Percentiles rank a stretch among this genome's conserved stretches.
These are phyloP conservation scores for Zosterops lateralis DNA, from an alignment of 2,113 vertebrate species.

Conservation along the genomic window DNA sequence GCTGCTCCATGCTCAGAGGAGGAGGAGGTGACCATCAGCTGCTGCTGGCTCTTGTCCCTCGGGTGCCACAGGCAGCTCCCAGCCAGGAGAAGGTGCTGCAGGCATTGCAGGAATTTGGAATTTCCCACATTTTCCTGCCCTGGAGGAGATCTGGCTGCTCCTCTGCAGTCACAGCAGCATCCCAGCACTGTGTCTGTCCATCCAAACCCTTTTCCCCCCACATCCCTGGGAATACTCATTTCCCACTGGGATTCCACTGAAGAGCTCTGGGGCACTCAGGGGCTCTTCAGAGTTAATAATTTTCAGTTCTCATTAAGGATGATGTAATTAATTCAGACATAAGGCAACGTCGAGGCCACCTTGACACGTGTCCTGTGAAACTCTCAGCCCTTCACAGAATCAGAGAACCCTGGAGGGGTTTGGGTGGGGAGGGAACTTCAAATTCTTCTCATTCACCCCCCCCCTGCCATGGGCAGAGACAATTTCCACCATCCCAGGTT, in stretches of 20 bases:
- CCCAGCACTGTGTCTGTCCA: accelerated
- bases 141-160: neutral
- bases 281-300: neutral
- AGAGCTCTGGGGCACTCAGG: neutral
- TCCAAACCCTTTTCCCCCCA: accelerated
- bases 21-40: neutral
- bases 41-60: neutral
- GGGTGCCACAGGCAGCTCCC: neutral
- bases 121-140: neutral
- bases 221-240: neutral
- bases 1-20: neutral
- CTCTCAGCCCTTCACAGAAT: neutral
- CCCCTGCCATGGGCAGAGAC: neutral
- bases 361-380: neutral
- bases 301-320: neutral
- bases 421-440: neutral
- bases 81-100: neutral
- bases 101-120: neutral
- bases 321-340: neutral
- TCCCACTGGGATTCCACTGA: neutral
- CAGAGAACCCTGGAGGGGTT: neutral
- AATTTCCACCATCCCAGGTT: accelerated
- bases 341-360: neutral
- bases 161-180: neutral
- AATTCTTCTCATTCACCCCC: too few relatives aligned